Conservation (phyloP, 2,113 vertebrate species). For the Cavia aperea region DNA sequence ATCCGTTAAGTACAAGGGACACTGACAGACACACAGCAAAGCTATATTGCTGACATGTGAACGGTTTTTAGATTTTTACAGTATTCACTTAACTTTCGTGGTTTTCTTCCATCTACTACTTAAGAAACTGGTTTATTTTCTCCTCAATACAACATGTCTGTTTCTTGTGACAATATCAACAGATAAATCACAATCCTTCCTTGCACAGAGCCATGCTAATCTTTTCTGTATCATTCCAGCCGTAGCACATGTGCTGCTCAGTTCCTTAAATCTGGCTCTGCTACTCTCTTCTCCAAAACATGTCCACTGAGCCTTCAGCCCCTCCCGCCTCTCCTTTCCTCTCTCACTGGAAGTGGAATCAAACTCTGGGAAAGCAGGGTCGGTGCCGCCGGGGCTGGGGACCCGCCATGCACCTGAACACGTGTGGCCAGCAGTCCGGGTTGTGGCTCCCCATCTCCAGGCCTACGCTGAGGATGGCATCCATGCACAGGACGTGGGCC, state of each 20-base stretch:
- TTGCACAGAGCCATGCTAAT: too few relatives aligned
- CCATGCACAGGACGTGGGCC: constrained; percentile 90
- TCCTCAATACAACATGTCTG: background rate
- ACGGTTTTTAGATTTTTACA: background rate
- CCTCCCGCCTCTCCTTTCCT: background rate
- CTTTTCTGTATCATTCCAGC: too few relatives aligned
- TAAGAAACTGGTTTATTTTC: background rate
- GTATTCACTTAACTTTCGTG: background rate
- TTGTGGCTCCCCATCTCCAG: constrained; percentile 94
- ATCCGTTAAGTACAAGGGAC: background rate
- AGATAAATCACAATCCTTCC: background rate
- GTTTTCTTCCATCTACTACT: background rate
- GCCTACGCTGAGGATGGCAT: constrained; percentile 89
- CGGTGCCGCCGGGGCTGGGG: background rate
- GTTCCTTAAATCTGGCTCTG: background rate
- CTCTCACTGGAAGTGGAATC: background rate
- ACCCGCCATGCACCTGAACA: constrained; percentile 80
- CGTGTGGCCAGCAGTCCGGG: constrained; percentile 89
- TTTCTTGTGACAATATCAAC: background rate
- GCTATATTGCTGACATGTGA: background rate
- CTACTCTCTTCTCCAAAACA: background rate
- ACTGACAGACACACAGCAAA: background rate
- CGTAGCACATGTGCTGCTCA: too few relatives aligned
- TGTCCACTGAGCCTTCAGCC: background rate
- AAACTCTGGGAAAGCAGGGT: background rate